These are phyloP conservation scores for Macrosoma leucophasiata DNA, from an alignment of 2,888 invertebrate species.

Conservation along the genomic window DNA sequence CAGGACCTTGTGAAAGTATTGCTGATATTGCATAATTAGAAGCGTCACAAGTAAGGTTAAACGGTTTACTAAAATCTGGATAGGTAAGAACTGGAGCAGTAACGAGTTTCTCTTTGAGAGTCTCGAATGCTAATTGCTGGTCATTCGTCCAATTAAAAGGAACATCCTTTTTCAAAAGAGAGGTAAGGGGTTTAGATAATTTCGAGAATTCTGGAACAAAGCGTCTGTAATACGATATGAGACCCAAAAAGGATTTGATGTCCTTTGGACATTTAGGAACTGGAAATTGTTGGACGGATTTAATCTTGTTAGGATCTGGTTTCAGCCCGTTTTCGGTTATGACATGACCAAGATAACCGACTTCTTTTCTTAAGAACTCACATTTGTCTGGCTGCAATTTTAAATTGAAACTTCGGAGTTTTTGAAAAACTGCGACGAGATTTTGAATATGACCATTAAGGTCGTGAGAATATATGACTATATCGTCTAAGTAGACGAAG, in stretches of 20 bases:
- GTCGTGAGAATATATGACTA: too few relatives aligned
- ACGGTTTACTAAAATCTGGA: conserved; percentile 16
- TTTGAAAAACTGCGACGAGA: too few relatives aligned
- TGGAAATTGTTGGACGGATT: conserved; percentile 25
- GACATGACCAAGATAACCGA: too few relatives aligned
- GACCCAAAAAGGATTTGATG: conserved; percentile 31
- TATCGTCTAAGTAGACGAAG: too few relatives aligned
- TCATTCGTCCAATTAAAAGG: conserved; percentile 12
- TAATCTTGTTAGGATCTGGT: conserved; percentile 30
- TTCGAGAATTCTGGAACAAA: conserved; percentile 25
- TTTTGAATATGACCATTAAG: too few relatives aligned
- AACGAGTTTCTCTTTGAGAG: conserved; percentile 8
- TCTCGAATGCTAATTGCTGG: conserved; percentile 13
- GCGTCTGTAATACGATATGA: conserved; percentile 28
- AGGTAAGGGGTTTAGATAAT: conserved; percentile 28
- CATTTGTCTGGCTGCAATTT: too few relatives aligned
- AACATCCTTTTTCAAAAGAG: conserved; percentile 21
- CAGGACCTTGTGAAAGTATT: conserved; percentile 17
- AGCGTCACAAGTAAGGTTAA: conserved; percentile 21
- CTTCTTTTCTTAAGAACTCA: too few relatives aligned
- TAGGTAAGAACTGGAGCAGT: conserved; percentile 16
- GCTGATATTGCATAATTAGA: conserved; percentile 16
- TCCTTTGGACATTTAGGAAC: conserved; percentile 27
- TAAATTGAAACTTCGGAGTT: too few relatives aligned
- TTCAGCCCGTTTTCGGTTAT: too few relatives aligned